Evolutionary conservation across 2,113 vertebrate genomes (phyloP), one percentile per base, ranked within the genome.

Genomic region (Lipophrys pholis): DNA sequence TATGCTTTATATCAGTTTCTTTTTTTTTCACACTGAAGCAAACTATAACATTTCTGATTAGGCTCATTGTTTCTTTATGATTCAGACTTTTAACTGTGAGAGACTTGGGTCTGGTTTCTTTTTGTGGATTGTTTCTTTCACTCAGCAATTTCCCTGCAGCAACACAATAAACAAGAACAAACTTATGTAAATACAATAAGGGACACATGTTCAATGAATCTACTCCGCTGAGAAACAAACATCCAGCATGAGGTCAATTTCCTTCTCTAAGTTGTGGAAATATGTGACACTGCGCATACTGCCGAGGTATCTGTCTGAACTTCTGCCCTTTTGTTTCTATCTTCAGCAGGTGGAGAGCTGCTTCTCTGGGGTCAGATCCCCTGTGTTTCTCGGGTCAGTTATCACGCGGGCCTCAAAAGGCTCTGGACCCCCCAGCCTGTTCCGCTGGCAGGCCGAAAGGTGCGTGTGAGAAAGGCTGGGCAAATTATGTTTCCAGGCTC

Each of bases 41-140:
- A 92, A 93, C 92, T 95, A 94, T 94, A 95, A 93, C 90, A 92
- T 91, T 94, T 95, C 91, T 95, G 94, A 96, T 96, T 95, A 94
- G 92, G 92, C 92, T 95, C 94, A 95, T 88, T 94, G 92, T 95
- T 94, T 58, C 7, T 94, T 95, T 95, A 78, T 94, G 91, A 94
- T 94, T 95, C 94, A 93, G 93, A 30, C 56, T 59, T 9, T 78
- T 43, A 60, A 68, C 30, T 78, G 73, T 46, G 54, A 14, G 76
- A 51, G 15, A 67, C 59, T 51, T 21, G 11, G 60, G 58, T 66
- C 54, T 11, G 53, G 65, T 59, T 71, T n/a, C n/a, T 76, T 60
- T 36, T 61, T 11, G 2, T 35, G 41, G 48, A 62, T 39, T 35
- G 36, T 16, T 52, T 80, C 43, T 60, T 51, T 42, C 66, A 40